Evolutionary conservation across 2,888 invertebrate species (phyloP).

Genomic region (Epistrophe grossulariae): DNA sequence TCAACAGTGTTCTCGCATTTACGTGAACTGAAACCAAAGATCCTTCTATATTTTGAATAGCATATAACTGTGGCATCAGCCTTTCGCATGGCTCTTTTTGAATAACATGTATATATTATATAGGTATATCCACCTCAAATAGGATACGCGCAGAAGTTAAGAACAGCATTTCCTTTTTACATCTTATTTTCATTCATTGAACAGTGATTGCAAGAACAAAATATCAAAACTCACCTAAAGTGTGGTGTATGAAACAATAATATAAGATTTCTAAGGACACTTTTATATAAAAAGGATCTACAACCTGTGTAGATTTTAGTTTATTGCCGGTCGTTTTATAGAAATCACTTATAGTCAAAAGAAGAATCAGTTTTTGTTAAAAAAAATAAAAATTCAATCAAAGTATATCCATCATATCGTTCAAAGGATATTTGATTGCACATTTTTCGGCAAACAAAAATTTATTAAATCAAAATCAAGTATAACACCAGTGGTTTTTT

Average conservation of each 20-base stretch:
- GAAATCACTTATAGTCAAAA: conserved; percentile 26
- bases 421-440: not conserved
- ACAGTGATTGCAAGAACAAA: conserved; percentile 10
- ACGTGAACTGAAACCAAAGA: conserved; percentile 10
- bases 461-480: not conserved
- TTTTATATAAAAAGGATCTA: conserved; percentile 64
- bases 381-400: not conserved
- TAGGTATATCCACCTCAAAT: conserved; percentile 45
- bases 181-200: conserved; percentile 20
- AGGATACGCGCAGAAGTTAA: conserved; percentile 68
- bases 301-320: conserved; percentile 40
- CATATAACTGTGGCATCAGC: not conserved
- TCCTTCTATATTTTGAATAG: conserved; percentile 23
- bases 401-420: not conserved
- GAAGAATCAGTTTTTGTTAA: not conserved
- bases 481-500: not conserved
- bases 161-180: conserved; percentile 35
- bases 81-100: not conserved
- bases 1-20: conserved; percentile 21
- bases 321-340: conserved; percentile 45
- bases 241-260: conserved; percentile 34
- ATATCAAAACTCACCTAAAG: conserved; percentile 58
- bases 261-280: conserved; percentile 20
- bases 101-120: not conserved
- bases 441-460: not conserved